Evolutionary conservation across 2,888 invertebrate species (phyloP), one percentile per base, ranked within the genome.

Genomic region (Leucophora obtusa): DNA sequence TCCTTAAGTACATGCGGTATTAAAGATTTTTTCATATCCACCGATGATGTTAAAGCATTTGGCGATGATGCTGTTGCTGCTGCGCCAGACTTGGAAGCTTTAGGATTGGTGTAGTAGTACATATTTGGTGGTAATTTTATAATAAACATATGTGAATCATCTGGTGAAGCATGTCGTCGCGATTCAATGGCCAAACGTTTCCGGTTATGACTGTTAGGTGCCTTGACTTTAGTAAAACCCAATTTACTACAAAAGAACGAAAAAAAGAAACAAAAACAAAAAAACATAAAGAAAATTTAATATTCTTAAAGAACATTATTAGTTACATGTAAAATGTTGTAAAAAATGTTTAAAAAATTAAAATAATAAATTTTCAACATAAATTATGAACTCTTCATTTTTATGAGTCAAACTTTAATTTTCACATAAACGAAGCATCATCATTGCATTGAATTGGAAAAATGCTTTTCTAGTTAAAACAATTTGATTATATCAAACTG

Each of bases 71-170:
- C 2, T 91, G 75, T 33, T 62, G 68, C 14, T 65, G 79, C 51
- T 59, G 56, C 60, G 73, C 58, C 82, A 65, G 79, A 70, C 60
- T 2, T 60, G 56, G 73, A 79, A 53, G 94, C 93, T 63, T 93
- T 93, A 28, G 93, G 93, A 85, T 94, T 93, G 5, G 93, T 93
- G 91, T 96, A 96, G 89, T 96, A 96, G 85, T 94, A 94, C 15
- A 93, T 94, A 89, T 95, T 95, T n/a, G 96, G 95, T 0, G 96
- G 96, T 65, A 96, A 91, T 88, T 96, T 96, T 83, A 96, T 95
- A 87, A 96, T 94, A 92, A 94, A 96, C 93, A 96, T 95, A 90
- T 96, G 94, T 38, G 96, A 96, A 89, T 96, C 96, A 83, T 94
- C 94, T 0, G 94, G 93, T 83, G 92, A 89, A 74, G 93, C 92